Percentiles rank a stretch among this genome's conserved stretches.
phyloP scores from a whole-genome alignment of 1,140 invertebrate genomes.

The Drosophila sproati region DNA sequence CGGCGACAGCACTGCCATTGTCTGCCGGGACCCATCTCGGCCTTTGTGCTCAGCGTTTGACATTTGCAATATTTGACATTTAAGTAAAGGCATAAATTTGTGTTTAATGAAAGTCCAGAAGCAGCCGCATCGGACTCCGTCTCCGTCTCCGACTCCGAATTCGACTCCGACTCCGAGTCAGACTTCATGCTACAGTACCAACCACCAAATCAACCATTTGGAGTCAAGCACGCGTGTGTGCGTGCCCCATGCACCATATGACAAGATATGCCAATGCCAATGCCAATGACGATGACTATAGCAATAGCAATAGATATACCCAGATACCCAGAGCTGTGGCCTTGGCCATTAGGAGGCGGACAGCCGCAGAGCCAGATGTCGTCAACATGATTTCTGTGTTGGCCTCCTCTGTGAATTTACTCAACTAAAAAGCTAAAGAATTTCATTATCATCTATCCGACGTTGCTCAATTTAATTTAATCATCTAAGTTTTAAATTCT shows the following conservation, averaged over 20 bases:
- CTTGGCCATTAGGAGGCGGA: slow-evolving; percentile 28
- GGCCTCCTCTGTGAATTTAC: too few species aligned
- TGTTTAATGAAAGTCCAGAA: slow-evolving; percentile 78
- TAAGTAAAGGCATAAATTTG: slow-evolving; percentile 81
- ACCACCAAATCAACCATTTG: background rate
- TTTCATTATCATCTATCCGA: background rate
- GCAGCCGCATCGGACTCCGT: slow-evolving; percentile 7
- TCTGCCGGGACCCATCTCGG: slow-evolving; percentile 42
- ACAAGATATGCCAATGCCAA: slow-evolving; percentile 33
- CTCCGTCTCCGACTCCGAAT: background rate
- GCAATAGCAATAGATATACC: slow-evolving; percentile 2
- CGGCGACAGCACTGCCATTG: slow-evolving; percentile 21
- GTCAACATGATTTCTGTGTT: background rate
- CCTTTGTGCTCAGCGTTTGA: slow-evolving; percentile 54
- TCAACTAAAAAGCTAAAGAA: background rate
- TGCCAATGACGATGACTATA: slow-evolving; percentile 3
- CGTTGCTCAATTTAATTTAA: too few species aligned
- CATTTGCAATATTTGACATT: slow-evolving; percentile 83
- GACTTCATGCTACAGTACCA: background rate
- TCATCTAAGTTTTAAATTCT: too few species aligned
- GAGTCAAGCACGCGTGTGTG: slow-evolving; percentile 21
- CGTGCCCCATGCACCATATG: slow-evolving; percentile 42
- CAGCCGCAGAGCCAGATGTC: slow-evolving; percentile 60
- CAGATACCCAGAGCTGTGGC: slow-evolving; percentile 1
- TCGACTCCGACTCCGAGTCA: background rate